Conservation (phyloP, 2,888 invertebrate species). For the Anarsia innoxiella region DNA sequence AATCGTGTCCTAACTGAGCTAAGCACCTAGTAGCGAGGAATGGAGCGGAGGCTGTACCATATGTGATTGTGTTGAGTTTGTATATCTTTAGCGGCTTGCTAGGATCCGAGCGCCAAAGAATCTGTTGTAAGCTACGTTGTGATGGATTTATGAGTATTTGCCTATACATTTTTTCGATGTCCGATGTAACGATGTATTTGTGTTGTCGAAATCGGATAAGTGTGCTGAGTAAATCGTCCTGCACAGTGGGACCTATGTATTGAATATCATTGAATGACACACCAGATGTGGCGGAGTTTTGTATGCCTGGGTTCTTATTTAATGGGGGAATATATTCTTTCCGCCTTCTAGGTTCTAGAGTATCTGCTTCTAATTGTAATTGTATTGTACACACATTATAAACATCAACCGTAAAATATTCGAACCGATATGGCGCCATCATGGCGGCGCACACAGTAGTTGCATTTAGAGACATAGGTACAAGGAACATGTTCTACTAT, state of each 20-base stretch:
- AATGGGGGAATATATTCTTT: no score
- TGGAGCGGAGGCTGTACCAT: conserved; percentile 23
- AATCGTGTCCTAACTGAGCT: no score
- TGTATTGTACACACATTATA: no score
- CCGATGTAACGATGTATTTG: background rate
- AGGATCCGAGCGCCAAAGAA: background rate
- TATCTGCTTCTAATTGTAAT: no score
- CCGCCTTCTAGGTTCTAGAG: no score
- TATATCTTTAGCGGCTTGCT: background rate
- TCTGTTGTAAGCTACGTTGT: conserved; percentile 6
- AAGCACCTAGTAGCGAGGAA: conserved; percentile 24
- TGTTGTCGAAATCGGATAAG: conserved; percentile 1
- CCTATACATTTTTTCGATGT: conserved; percentile 4
- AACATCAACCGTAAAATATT: no score
- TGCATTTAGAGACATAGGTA: no score
- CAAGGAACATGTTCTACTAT: no score
- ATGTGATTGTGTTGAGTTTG: conserved; percentile 10
- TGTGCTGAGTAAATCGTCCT: background rate
- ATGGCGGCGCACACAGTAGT: no score
- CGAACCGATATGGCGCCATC: no score
- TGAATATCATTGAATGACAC: background rate
- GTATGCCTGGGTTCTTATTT: no score
- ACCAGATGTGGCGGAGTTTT: conserved; percentile 4
- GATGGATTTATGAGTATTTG: background rate
- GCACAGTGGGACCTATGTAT: background rate